Evolutionary conservation across 2,888 invertebrate genomes (phyloP), one percentile per base, ranked within the genome.

Genomic region (Tinea pellionella): DNA sequence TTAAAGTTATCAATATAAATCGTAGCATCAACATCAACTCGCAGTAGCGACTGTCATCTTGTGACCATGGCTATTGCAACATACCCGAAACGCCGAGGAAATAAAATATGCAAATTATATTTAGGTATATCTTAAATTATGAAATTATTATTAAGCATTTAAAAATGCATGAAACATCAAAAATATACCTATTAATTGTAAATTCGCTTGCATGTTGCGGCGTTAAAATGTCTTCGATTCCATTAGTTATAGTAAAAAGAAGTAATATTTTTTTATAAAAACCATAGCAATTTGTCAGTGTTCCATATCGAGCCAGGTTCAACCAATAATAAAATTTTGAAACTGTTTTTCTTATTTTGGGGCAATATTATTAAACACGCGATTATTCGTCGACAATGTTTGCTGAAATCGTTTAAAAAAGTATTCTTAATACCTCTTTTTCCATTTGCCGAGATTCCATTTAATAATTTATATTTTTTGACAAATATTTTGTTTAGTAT

Each of bases 281-380:
- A 75, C 77, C 69, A 69, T 75, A 76, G 80, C 80, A 75, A 82
- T 84, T 85, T 86, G 78, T 84, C 84, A 84, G 80, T 72, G 75
- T 75, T 73, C 74, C 73, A 71, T 75, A 82, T 80, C 77, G 76
- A 74, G 72, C 71, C 71, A 69, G 71, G 74, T 70, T 78, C 73
- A 82, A 78, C 80, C 83, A 77, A 84, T 85, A 84, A 77, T 79
- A 80, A 79, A 81, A 75, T 69, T 73, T 74, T 70, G 67, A 65
- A 64, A 65, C 63, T 67, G n/a, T 69, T 80, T 80, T 84, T 83
- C 81, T 72, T 77, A 74, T 70, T 79, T 81, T 80, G 77, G 70
- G 78, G 75, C 69, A 74, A 77, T 77, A 77, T 76, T 72, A 72
- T 76, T 72, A 72, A 73, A 74, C 86, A 86, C 86, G 86, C 86